Evolutionary conservation across 2,888 invertebrate species (phyloP), one percentile per base, ranked within the genome.

Genomic region (Ceriagrion tenellum): DNA sequence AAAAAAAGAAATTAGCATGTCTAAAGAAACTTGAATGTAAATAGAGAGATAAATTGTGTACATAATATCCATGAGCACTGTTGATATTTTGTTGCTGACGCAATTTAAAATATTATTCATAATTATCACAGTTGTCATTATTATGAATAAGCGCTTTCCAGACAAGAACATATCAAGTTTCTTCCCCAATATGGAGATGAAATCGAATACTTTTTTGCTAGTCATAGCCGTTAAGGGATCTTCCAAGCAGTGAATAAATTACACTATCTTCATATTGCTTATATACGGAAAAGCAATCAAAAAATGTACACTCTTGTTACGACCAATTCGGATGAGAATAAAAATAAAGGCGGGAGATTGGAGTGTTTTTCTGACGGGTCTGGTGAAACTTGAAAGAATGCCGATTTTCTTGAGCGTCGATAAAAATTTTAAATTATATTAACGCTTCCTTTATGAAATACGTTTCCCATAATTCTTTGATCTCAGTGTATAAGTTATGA

Each of bases 131-230:
- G 74, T 93, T 93, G 93, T 93, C 93, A 47, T 93, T 93, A 93
- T 93, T 69, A 93, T 93, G 93, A 93, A 93, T 93, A 93, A 93
- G 93, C 93, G 93, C 93, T 93, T 93, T 93, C 93, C 93, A 93
- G 93, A 93, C 93, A 63, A 93, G 93, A 93, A 93, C 93, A 93
- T 93, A 93, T 93, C 93, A 93, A 69, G 93, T 93, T 93, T 93
- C 69, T 93, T 93, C 93, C 93, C 93, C 89, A 89, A 55, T 89
- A 74, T 47, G 93, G 93, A 69, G 69, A 74, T 93, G 93, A 93
- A 93, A 93, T 93, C 93, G 93, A 93, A 69, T 93, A 93, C 93
- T 93, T 93, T 91, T 93, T 93, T 93, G 93, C 93, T 93, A 93
- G 93, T 93, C 93, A 47, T 93, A 93, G 93, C 69, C 74, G 74